Evolutionary conservation across 2,888 invertebrate genomes (phyloP).

Genomic region (Lasioglossum morio): DNA sequence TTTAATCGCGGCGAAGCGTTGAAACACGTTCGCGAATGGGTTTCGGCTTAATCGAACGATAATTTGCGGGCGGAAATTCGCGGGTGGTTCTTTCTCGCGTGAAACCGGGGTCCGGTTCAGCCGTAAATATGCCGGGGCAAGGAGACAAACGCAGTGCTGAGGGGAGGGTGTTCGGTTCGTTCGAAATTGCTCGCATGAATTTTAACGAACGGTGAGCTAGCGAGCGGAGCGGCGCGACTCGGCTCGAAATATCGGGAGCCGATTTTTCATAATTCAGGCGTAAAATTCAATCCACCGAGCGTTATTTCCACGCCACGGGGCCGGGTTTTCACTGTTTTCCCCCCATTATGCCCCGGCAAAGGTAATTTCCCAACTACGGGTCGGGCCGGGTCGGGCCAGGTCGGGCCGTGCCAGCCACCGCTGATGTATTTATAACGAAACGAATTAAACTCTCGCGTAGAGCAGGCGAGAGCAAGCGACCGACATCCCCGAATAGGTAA

Average conservation of each 20-base stretch:
- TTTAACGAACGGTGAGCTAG: slow-evolving; percentile 56
- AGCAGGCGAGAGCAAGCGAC: slow-evolving; percentile 37
- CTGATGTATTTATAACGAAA: slow-evolving; percentile 72
- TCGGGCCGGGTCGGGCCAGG: slow-evolving; percentile 16
- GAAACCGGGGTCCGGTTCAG: slow-evolving; percentile 26
- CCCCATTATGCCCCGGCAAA: slow-evolving; percentile 52
- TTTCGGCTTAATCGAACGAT: slow-evolving; percentile 55
- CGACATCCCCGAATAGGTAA: slow-evolving; percentile 61
- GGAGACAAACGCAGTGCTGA: slow-evolving; percentile 47
- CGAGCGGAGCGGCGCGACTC: not conserved
- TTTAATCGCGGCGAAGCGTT: slow-evolving; percentile 24
- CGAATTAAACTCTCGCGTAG: slow-evolving; percentile 68
- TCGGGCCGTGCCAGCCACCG: slow-evolving; percentile 34
- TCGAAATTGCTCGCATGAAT: slow-evolving; percentile 58
- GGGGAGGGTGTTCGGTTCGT: slow-evolving; percentile 24
- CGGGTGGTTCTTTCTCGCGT: slow-evolving; percentile 23
- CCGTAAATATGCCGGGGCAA: slow-evolving; percentile 55
- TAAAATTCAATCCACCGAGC: slow-evolving; percentile 45
- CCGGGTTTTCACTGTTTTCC: slow-evolving; percentile 58
- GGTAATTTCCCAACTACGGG: slow-evolving; percentile 61
- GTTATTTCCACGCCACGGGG: slow-evolving; percentile 44
- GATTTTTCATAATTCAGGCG: slow-evolving; percentile 63
- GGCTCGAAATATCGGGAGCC: slow-evolving; percentile 54
- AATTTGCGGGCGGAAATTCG: slow-evolving; percentile 34
- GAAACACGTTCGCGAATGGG: not conserved